A percentile compares a stretch with the other conserved stretches of the same genome.
These are phyloP conservation scores for Nicator chloris DNA, from an alignment of 2,113 vertebrate species.

Conservation along the genomic window DNA sequence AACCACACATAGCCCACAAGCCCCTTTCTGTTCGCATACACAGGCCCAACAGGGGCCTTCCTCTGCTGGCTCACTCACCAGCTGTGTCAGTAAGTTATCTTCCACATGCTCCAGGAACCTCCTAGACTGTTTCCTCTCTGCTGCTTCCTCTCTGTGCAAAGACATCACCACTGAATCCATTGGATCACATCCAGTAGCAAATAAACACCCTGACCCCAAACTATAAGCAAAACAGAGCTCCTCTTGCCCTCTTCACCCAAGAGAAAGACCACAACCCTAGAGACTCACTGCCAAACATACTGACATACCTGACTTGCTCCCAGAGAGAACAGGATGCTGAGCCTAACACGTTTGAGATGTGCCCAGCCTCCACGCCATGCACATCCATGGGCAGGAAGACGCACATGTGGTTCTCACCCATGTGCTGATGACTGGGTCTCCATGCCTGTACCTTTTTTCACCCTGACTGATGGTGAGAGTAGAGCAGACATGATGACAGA, in stretches of 20 bases:
- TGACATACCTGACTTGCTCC: neutral
- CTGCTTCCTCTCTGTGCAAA: neutral
- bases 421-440: neutral
- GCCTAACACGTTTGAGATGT: fast-evolving
- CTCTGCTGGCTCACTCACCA: neutral
- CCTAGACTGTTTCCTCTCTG: neutral
- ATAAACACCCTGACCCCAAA: constrained; percentile 21
- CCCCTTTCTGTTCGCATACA: neutral
- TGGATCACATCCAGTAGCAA: constrained; percentile 41
- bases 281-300: neutral
- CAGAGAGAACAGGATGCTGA: neutral
- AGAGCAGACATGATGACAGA: neutral
- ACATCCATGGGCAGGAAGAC: neutral
- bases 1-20: neutral
- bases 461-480: neutral
- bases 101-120: neutral
- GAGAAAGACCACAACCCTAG: neutral
- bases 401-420: neutral
- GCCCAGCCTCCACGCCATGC: neutral
- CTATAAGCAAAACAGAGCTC: neutral
- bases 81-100: neutral
- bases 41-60: neutral
- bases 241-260: neutral
- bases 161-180: neutral
- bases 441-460: fast-evolving